A percentile compares a stretch with the other conserved stretches of the same genome.
Conservation (phyloP, 2,888 invertebrate genomes). For the Lordiphosa fenestrarum region DNA sequence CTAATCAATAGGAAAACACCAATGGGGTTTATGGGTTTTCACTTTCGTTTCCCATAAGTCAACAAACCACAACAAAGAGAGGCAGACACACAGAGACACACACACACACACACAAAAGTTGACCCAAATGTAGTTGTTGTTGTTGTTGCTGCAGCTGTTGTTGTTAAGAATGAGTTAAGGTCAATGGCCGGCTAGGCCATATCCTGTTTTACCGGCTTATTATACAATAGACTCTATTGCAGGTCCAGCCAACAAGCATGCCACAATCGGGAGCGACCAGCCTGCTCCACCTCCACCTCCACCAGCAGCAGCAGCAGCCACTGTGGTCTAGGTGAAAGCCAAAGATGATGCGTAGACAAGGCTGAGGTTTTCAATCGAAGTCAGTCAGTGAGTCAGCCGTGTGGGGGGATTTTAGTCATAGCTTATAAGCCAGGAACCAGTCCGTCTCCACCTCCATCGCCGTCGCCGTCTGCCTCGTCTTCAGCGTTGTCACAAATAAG, state of each 20-base stretch:
- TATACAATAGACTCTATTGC: constrained; percentile 43
- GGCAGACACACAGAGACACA: constrained; percentile 3
- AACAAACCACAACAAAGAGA: constrained; percentile 1
- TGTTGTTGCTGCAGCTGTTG: too few relatives aligned
- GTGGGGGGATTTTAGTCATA: constrained; percentile 24
- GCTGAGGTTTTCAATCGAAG: constrained; percentile 11
- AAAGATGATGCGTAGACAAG: constrained; percentile 4
- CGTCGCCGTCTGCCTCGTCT: constrained; percentile 4
- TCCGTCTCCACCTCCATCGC: neutral
- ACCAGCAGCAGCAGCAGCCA: neutral
- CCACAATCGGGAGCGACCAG: constrained; percentile 2
- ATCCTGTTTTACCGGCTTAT: constrained; percentile 59
- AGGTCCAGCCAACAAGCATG: constrained; percentile 8
- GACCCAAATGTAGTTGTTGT: constrained; percentile 2
- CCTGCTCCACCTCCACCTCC: too few relatives aligned
- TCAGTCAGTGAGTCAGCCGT: constrained; percentile 63
- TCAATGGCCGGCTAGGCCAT: constrained; percentile 25
- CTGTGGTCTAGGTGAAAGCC: constrained; percentile 43
- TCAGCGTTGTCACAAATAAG: constrained; percentile 57
- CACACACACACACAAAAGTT: neutral
- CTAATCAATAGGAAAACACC: constrained; percentile 8
- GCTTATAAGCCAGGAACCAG: constrained; percentile 43
- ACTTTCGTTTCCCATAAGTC: constrained; percentile 30
- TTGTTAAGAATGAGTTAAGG: constrained; percentile 2
- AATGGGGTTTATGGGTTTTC: constrained; percentile 23